Conservation (phyloP, 1,140 invertebrate genomes). For the Stenopsyche tienmushanensis region DNA sequence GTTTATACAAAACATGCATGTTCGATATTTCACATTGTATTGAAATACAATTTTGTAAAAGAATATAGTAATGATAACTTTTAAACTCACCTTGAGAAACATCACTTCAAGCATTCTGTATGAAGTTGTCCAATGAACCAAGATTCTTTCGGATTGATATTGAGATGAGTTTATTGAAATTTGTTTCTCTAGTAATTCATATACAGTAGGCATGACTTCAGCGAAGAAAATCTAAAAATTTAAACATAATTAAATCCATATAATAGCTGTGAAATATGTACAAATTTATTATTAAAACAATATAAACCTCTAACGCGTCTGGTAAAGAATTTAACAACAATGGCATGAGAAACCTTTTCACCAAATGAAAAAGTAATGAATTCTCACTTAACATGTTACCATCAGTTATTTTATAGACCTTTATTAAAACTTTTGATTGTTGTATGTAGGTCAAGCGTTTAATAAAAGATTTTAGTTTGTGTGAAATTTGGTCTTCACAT, state of each 20-base stretch:
- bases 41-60: background rate
- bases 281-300: background rate
- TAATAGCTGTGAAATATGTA: background rate
- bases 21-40: background rate
- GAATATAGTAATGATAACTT: no score
- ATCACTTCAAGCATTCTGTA: slow-evolving; percentile 32
- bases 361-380: slow-evolving; percentile 18
- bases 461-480: slow-evolving; percentile 33
- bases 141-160: slow-evolving; percentile 9
- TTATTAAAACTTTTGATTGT: slow-evolving; percentile 7
- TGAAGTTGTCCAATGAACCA: slow-evolving; percentile 27
- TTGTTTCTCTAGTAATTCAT: slow-evolving; percentile 21
- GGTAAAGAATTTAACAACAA: slow-evolving; percentile 6
- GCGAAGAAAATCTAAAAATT: slow-evolving; percentile 28
- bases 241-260: slow-evolving; percentile 2
- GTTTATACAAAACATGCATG: slow-evolving; percentile 6
- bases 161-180: slow-evolving; percentile 9
- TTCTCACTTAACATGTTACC: background rate
- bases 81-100: slow-evolving; percentile 30
- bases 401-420: slow-evolving; percentile 11
- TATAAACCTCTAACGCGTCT: slow-evolving; percentile 17
- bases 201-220: slow-evolving; percentile 6
- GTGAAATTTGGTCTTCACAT: slow-evolving; percentile 32
- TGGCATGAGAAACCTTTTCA: slow-evolving; percentile 30
- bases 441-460: slow-evolving; percentile 4